Evolutionary conservation across 2,888 invertebrate species (phyloP), one percentile per base, ranked within the genome.

Genomic region (Homarus gammarus): DNA sequence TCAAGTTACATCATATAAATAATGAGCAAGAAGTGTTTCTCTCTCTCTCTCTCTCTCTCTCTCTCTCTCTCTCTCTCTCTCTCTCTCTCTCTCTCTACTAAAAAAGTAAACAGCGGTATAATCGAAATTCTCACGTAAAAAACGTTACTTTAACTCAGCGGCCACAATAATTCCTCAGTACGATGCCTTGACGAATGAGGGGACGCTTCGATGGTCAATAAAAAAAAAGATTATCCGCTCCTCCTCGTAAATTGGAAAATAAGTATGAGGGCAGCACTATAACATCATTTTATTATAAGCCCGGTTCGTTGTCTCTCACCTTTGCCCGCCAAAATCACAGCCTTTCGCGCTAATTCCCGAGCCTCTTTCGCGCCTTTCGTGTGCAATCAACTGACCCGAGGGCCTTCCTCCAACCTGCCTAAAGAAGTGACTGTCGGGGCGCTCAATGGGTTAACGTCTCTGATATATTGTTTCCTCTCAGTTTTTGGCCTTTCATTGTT

Each of bases 321-420:
- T 64, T 64, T 64, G 61, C 61, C 61, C 61, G 61, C 61, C 61
- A 64, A 64, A 64, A 64, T 44, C 73, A 75, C 40, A 75, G 44
- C 0, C 44, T 44, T 44, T 40, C 73, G 8, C 73, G 73, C 73
- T 75, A 75, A 75, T 75, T 75, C 73, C 2, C 10, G 73, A n/a
- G 73, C 73, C 73, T 75, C 44, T 75, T 75, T 40, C 73, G 73
- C 73, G 73, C 73, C 73, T 40, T 75, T 38, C 40, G 27, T 75
- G 44, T 75, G 72, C 72, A 75, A 75, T 75, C 40, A 44, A 44
- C 73, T 75, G 44, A 75, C 73, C 70, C 70, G 70, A 1, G 36
- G 27, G 27, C 31, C 70, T 70, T 1, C 31, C 31, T 15, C 31
- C 70, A 33, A 5, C 70, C 70, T n/a, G 73, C n/a, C 73, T 36